Conservation (phyloP, 2,888 invertebrate species). For the Aphodius sticticus region DNA sequence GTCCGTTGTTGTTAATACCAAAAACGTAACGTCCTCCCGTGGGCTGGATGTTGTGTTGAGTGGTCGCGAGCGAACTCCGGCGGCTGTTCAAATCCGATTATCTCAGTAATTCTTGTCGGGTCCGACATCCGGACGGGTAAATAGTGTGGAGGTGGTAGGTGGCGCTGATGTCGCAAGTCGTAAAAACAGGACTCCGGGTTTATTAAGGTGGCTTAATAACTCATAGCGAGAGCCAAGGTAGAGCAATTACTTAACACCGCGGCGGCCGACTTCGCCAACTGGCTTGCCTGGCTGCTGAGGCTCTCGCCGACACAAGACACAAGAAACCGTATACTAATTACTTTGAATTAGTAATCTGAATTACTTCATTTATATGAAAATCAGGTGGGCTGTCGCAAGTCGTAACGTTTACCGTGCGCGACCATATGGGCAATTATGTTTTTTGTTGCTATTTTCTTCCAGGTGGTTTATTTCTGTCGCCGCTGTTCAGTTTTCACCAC, state of each 20-base stretch:
- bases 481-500: too few relatives aligned
- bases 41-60: slow-evolving; percentile 15
- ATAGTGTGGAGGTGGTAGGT: slow-evolving; percentile 15
- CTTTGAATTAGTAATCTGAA: slow-evolving; percentile 4
- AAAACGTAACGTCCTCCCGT: neutral
- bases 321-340: slow-evolving; percentile 4
- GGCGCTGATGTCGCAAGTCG: slow-evolving; percentile 5
- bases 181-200: slow-evolving; percentile 8
- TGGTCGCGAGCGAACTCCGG: slow-evolving; percentile 5
- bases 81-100: slow-evolving; percentile 23
- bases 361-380: slow-evolving; percentile 4
- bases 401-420: neutral
- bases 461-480: neutral
- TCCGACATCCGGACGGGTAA: slow-evolving; percentile 13
- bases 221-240: neutral
- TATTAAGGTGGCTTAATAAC: neutral
- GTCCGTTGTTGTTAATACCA: neutral
- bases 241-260: slow-evolving; percentile 4
- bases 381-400: neutral
- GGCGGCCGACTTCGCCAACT: neutral
- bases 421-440: neutral
- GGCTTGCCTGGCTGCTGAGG: neutral
- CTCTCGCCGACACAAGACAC: neutral
- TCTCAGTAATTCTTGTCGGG: slow-evolving; percentile 23
- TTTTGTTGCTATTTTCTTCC: neutral